Evolutionary conservation across 2,113 vertebrate species (phyloP).

Genomic region (Sula dactylatra): DNA sequence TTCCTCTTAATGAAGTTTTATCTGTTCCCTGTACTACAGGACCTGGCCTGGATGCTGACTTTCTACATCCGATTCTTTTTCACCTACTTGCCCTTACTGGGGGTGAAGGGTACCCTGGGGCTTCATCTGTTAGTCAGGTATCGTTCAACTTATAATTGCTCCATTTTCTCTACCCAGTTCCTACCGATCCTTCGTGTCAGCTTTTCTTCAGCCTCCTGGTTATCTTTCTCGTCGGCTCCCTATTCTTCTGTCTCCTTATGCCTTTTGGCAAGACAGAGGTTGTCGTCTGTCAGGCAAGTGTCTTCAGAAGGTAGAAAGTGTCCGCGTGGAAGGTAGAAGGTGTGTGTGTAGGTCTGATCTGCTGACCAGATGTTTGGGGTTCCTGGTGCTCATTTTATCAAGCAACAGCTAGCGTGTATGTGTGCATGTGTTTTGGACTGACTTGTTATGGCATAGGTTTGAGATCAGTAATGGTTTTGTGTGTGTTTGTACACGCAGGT

Average conservation of each 20-base stretch:
- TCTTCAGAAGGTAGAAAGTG: not conserved
- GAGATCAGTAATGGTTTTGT: not conserved
- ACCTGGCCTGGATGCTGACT: constrained; percentile 81
- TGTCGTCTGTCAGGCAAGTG: not conserved
- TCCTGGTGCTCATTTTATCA: not conserved
- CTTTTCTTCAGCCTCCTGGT: not conserved
- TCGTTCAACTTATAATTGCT: not conserved
- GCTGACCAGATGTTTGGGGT: not conserved
- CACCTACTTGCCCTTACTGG: constrained; percentile 75
- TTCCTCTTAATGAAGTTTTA: not conserved
- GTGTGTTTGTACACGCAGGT: constrained; percentile 38
- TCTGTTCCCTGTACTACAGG: constrained; percentile 40
- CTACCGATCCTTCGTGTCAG: not conserved
- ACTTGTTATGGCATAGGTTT: not conserved
- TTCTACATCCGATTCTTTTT: constrained; percentile 76
- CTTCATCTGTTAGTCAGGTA: constrained; percentile 79
- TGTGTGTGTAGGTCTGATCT: not conserved
- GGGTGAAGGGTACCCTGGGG: constrained; percentile 68
- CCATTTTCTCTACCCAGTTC: not conserved
- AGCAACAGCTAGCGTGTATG: not conserved
- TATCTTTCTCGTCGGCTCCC: not conserved
- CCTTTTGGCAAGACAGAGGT: not conserved
- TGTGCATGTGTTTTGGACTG: not conserved
- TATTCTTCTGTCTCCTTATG: not conserved
- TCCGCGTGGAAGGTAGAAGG: not conserved